phyloP scores from a whole-genome alignment of 2,888 invertebrate species.

The Macropis europaea region DNA sequence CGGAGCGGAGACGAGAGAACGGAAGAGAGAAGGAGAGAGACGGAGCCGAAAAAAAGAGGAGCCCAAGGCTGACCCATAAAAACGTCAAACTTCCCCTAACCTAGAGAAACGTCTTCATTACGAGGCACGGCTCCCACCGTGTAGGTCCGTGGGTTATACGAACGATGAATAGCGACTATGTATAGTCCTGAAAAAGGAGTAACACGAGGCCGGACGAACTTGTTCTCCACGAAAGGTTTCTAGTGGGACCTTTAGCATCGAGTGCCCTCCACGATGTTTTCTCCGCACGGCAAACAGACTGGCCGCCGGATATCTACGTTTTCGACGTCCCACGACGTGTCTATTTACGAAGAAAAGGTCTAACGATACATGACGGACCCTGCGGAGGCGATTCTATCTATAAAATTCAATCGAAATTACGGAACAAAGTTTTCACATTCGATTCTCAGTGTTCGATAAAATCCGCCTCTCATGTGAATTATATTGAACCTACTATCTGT shows the following conservation, averaged over 20 bases:
- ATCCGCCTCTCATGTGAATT: too few relatives aligned
- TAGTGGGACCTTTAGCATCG: slow-evolving; percentile 63
- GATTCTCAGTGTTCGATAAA: too few relatives aligned
- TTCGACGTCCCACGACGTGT: slow-evolving; percentile 8
- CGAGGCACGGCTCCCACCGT: slow-evolving; percentile 66
- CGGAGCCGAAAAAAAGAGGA: slow-evolving; percentile 65
- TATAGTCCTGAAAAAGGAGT: slow-evolving; percentile 60
- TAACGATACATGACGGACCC: not conserved
- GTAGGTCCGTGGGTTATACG: slow-evolving; percentile 63
- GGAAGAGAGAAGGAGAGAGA: slow-evolving; percentile 25
- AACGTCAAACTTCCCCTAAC: slow-evolving; percentile 80
- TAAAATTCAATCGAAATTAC: too few relatives aligned
- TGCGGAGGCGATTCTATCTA: too few relatives aligned
- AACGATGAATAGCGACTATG: slow-evolving; percentile 67
- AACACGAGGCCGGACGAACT: slow-evolving; percentile 54
- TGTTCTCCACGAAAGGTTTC: slow-evolving; percentile 63
- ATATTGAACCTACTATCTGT: too few relatives aligned
- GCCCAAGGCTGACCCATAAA: slow-evolving; percentile 77
- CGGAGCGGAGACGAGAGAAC: slow-evolving; percentile 10
- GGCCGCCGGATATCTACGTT: slow-evolving; percentile 11
- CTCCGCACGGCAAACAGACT: slow-evolving; percentile 60
- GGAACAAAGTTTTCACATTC: too few relatives aligned
- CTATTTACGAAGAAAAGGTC: slow-evolving; percentile 9
- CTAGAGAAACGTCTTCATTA: slow-evolving; percentile 80
- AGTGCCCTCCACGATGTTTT: slow-evolving; percentile 65